Conservation (phyloP, 1,140 invertebrate species). For the Melanaphis sacchari region DNA sequence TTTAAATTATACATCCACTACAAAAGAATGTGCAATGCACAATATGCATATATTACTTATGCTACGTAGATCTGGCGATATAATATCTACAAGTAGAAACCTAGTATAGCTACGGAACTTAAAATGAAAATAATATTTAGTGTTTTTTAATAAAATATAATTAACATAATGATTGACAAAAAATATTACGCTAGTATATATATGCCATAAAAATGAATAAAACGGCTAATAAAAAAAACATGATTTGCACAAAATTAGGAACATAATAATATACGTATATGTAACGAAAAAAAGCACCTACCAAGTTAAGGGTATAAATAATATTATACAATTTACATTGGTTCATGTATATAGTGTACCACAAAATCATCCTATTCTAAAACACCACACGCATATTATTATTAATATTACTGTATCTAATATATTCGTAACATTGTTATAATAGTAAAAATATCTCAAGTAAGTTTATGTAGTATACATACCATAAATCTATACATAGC, state of each 20-base stretch:
- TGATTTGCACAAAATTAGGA: conserved; percentile 28
- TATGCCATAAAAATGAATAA: background rate
- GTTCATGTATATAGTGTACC: background rate
- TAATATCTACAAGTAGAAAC: too few species aligned
- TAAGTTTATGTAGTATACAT: background rate
- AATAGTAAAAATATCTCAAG: background rate
- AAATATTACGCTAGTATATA: background rate
- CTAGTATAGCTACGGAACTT: too few species aligned
- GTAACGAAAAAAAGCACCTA: background rate
- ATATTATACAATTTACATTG: background rate
- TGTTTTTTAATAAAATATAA: background rate
- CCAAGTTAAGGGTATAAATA: background rate
- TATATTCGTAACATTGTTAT: background rate
- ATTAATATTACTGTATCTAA: background rate
- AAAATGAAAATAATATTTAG: background rate
- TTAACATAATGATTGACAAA: background rate
- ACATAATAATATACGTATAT: background rate
- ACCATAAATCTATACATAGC: too few species aligned
- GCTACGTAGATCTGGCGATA: too few species aligned
- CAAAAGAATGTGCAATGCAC: too few species aligned
- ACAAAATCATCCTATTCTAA: background rate
- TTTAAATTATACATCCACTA: too few species aligned
- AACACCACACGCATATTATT: background rate
- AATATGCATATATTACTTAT: too few species aligned
- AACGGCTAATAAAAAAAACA: conserved; percentile 11